Evolutionary conservation across 2,113 vertebrate genomes (phyloP).

Genomic region (Poecile atricapillus): DNA sequence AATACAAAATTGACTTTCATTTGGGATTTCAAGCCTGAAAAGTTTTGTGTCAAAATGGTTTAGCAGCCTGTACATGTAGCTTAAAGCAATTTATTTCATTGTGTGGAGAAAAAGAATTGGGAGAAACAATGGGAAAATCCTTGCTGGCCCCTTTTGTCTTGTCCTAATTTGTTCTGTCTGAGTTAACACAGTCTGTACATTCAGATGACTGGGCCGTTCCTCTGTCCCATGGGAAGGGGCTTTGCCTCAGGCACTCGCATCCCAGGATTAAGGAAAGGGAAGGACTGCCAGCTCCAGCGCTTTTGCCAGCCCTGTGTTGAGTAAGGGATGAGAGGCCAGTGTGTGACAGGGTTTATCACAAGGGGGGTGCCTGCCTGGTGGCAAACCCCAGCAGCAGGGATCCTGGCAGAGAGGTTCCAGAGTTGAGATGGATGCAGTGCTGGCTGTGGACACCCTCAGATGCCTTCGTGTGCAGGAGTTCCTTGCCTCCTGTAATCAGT

Average conservation of each 20-base stretch:
- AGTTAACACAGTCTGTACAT: neutral
- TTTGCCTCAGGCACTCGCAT: neutral
- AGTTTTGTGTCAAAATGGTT: neutral
- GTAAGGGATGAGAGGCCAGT: accelerated
- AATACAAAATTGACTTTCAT: neutral
- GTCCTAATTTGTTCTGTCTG: neutral
- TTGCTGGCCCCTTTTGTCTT: neutral
- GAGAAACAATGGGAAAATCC: constrained; percentile 8
- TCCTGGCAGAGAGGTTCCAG: neutral
- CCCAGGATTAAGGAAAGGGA: neutral
- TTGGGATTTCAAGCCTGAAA: constrained; percentile 19
- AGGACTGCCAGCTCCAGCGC: accelerated
- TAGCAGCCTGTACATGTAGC: neutral
- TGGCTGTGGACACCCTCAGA: neutral
- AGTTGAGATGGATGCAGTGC: neutral
- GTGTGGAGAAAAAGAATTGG: neutral
- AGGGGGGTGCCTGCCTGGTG: neutral
- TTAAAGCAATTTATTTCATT: constrained; percentile 1
- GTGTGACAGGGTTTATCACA: neutral
- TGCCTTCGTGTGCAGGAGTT: accelerated
- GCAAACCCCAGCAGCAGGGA: neutral
- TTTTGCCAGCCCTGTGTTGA: neutral
- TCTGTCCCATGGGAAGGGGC: neutral
- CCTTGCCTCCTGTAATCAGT: accelerated
- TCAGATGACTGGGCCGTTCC: neutral